Conservation (phyloP, 2,113 vertebrate genomes). For the Podarcis muralis region DNA sequence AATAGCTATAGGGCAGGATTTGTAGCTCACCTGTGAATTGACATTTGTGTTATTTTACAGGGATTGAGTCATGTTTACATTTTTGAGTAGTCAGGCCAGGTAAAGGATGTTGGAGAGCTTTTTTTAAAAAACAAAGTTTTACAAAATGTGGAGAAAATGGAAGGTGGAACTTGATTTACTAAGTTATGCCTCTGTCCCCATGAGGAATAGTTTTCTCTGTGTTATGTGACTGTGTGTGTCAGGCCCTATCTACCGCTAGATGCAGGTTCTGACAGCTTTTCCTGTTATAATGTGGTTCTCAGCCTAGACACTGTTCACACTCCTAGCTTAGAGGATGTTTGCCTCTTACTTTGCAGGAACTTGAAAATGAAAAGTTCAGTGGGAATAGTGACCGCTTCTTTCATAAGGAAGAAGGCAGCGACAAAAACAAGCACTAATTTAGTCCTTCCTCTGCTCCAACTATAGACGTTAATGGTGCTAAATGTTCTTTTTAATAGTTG, state of each 20-base stretch:
- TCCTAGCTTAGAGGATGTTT: background rate
- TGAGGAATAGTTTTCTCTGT: no score
- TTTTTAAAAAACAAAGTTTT: background rate
- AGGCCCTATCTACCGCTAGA: no score
- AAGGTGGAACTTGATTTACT: no score
- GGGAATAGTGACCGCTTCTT: background rate
- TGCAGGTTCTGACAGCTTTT: no score
- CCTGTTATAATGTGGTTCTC: no score
- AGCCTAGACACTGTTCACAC: no score
- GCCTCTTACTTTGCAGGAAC: background rate
- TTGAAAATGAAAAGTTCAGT: background rate
- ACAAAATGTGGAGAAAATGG: no score
- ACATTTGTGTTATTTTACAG: background rate
- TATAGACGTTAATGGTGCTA: background rate
- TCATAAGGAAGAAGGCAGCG: background rate
- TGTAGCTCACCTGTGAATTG: background rate
- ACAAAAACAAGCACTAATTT: background rate
- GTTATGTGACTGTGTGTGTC: no score
- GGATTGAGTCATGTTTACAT: background rate
- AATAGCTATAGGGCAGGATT: no score
- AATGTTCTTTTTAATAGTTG: background rate
- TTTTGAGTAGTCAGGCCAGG: background rate
- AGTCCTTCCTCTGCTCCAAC: background rate
- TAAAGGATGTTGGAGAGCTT: background rate
- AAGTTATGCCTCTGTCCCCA: no score